Conservation (phyloP, 2,113 vertebrate species). For the Charina bottae region DNA sequence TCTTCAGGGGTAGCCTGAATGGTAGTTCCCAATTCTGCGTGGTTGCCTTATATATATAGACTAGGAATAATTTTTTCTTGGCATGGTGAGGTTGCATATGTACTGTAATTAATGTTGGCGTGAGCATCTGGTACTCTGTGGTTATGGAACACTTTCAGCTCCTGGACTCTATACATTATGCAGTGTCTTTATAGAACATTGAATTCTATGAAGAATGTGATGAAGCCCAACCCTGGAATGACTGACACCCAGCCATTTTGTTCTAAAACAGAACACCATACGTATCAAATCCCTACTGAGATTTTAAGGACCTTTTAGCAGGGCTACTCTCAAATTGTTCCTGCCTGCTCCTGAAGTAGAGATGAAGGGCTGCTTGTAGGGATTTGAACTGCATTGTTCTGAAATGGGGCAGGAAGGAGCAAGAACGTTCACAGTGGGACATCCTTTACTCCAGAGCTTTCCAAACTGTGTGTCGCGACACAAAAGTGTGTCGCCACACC, state of each 20-base stretch:
- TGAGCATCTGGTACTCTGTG: background rate
- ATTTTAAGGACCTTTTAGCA: background rate
- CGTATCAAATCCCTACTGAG: background rate
- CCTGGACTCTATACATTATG: background rate
- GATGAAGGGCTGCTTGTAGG: background rate
- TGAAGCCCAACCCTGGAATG: background rate
- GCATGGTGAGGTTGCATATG: background rate
- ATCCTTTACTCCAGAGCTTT: background rate
- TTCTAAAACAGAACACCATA: background rate
- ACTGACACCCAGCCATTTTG: background rate
- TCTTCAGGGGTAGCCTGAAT: too few species aligned
- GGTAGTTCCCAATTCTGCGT: background rate
- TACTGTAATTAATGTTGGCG: background rate
- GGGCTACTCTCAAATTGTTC: background rate
- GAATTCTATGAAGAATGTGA: background rate
- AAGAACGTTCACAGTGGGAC: background rate
- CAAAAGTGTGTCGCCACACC: too few species aligned
- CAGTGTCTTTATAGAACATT: background rate
- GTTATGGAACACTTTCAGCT: background rate
- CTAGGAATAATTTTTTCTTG: background rate
- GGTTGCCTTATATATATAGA: background rate
- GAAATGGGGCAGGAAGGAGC: background rate
- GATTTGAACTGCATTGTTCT: background rate
- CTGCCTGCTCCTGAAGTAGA: background rate
- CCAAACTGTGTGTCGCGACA: too few species aligned